A percentile compares a stretch with the other conserved stretches of the same genome.
phyloP scores from a whole-genome alignment of 2,797 vertebrate genomes.

The Enteromius treurensis region DNA sequence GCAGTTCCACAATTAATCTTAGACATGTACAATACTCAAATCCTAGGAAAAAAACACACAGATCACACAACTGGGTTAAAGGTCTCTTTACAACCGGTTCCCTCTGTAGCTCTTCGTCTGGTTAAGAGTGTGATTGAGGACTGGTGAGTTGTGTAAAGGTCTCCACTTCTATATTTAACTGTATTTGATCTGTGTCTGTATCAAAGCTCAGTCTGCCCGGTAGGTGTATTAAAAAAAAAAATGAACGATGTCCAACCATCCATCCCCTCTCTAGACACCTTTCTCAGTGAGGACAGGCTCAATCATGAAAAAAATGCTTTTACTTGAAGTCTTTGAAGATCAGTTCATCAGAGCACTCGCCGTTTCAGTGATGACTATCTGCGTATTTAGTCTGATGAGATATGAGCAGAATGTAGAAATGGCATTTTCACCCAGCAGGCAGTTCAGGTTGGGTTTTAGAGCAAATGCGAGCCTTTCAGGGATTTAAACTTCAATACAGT shows the following conservation, averaged over 20 bases:
- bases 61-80: conserved; percentile 11
- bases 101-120: conserved; percentile 19
- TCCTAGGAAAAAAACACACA: not conserved
- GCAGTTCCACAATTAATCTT: not conserved
- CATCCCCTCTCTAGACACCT: not conserved
- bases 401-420: conserved; percentile 33
- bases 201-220: conserved; percentile 67
- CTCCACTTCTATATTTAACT: conserved; percentile 60
- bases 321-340: not conserved
- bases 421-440: not conserved
- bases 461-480: not conserved
- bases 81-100: not conserved
- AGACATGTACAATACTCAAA: not conserved
- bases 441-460: not conserved
- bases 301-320: not conserved
- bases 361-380: conserved; percentile 14
- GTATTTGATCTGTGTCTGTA: conserved; percentile 68
- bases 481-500: conserved; percentile 25
- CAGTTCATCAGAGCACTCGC: not conserved
- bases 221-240: conserved; percentile 47
- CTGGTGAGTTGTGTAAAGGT: conserved; percentile 64
- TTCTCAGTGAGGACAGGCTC: conserved; percentile 1
- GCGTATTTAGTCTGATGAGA: conserved; percentile 8
- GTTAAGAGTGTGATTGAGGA: conserved; percentile 46
- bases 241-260: conserved; percentile 39